phyloP scores from a whole-genome alignment of 2,888 invertebrate genomes.

The Tipula unca region DNA sequence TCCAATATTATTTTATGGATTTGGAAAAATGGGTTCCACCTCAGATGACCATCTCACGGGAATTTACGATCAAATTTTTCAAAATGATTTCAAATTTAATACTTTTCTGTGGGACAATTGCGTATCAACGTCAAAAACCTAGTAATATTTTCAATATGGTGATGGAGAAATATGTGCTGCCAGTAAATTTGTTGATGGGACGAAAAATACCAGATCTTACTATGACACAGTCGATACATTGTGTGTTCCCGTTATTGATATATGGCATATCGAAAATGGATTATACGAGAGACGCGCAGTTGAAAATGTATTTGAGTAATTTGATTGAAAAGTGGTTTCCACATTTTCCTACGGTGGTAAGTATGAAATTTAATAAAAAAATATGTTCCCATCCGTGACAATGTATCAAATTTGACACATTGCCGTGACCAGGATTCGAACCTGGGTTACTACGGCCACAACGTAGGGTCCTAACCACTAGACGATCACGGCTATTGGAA shows the following conservation, averaged over 20 bases:
- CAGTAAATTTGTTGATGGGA: slow-evolving; percentile 44
- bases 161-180: slow-evolving; percentile 45
- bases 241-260: slow-evolving; percentile 46
- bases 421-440: slow-evolving; percentile 52
- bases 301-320: slow-evolving; percentile 44
- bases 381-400: not conserved
- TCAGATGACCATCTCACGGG: slow-evolving; percentile 32
- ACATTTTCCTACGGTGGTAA: slow-evolving; percentile 33
- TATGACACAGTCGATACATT: slow-evolving; percentile 43
- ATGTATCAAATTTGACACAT: not conserved
- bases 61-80: slow-evolving; percentile 35
- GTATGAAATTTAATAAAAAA: slow-evolving; percentile 23
- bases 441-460: slow-evolving; percentile 55
- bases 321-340: slow-evolving; percentile 43
- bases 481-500: slow-evolving; percentile 26
- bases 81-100: slow-evolving; percentile 40
- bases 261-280: slow-evolving; percentile 46
- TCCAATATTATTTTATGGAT: slow-evolving; percentile 34
- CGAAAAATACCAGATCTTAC: slow-evolving; percentile 37
- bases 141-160: slow-evolving; percentile 46
- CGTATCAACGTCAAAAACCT: slow-evolving; percentile 35
- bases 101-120: slow-evolving; percentile 37
- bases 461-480: slow-evolving; percentile 49
- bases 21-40: slow-evolving; percentile 38
- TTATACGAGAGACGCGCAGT: slow-evolving; percentile 42